phyloP scores from a whole-genome alignment of 1,140 invertebrate genomes.

The Penaeus indicus region DNA sequence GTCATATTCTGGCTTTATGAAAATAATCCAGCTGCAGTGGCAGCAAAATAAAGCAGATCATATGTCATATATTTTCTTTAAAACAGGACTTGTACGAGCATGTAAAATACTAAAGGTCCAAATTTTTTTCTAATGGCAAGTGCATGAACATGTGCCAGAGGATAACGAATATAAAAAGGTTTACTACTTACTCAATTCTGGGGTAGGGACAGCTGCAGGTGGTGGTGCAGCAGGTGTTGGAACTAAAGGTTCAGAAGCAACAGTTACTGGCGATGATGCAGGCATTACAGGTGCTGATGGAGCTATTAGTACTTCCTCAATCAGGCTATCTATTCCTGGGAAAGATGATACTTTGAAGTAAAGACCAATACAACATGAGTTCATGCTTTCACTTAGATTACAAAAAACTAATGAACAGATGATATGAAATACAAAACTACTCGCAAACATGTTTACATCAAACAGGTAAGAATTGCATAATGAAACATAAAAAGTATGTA shows the following conservation, averaged over 20 bases:
- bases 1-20: too few species aligned
- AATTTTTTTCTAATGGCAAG: background rate
- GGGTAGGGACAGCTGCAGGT: background rate
- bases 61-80: too few species aligned
- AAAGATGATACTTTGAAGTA: background rate
- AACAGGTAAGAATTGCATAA: too few species aligned
- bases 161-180: background rate
- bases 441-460: too few species aligned
- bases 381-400: too few species aligned
- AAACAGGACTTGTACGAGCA: too few species aligned
- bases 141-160: background rate
- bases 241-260: background rate
- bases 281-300: slow-evolving; percentile 3
- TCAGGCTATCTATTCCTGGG: background rate
- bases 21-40: too few species aligned
- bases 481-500: too few species aligned
- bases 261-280: background rate
- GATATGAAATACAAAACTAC: too few species aligned
- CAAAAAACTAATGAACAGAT: too few species aligned
- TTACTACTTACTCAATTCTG: slow-evolving; percentile 43
- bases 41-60: too few species aligned
- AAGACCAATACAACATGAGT: too few species aligned
- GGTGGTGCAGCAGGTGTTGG: slow-evolving; percentile 34
- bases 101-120: background rate
- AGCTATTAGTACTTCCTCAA: background rate